Base-by-base conservation (phyloP, 2,888 invertebrate species). In the Melinopterus prodromus region DNA sequence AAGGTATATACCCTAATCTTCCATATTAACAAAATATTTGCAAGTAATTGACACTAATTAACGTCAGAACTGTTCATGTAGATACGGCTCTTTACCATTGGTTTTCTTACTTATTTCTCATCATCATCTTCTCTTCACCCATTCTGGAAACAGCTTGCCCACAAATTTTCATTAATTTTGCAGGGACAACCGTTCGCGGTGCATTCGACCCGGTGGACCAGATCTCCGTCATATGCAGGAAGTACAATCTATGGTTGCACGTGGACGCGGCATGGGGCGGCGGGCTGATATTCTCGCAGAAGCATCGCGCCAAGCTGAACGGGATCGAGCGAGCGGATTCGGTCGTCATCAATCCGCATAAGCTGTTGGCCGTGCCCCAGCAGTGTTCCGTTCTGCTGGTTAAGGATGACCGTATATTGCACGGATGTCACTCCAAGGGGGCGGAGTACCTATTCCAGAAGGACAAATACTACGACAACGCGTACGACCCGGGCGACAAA, bases 251-350 rank as follows among this genome's bases (percentile, higher is more conserved):
- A 78, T 93, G 92, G 92, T 84, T 92, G 80, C 92, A 93, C 85
- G 91, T 92, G 9, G 93, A 93, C 85, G 92, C 91, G 6, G 91
- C 92, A 2, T 92, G 92, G 92, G 93, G 92, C 76, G 92, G 92
- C 15, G 91, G 92, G 9, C 87, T 91, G n/a, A 88, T 93, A 78
- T 90, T 93, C 84, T 92, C 92, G 6, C 88, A 88, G 77, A 91
- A 89, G 82, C 89, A 92, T 83, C 87, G 90, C 78, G 85, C 90
- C 78, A 89, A 91, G 77, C 86, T 92, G 82, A 88, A 89, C 69
- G 92, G 92, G 35, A 90, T 92, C 69, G 90, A 92, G 84, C 90
- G 91, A 81, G 91, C 92, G 35, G 90, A 93, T 85, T 92, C 92
- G 0, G 88, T 93, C 71, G 89, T 92, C 7, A 92, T 92, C 89